Evolutionary conservation across 1,140 invertebrate genomes (phyloP).

Genomic region (Micrasema minimum): DNA sequence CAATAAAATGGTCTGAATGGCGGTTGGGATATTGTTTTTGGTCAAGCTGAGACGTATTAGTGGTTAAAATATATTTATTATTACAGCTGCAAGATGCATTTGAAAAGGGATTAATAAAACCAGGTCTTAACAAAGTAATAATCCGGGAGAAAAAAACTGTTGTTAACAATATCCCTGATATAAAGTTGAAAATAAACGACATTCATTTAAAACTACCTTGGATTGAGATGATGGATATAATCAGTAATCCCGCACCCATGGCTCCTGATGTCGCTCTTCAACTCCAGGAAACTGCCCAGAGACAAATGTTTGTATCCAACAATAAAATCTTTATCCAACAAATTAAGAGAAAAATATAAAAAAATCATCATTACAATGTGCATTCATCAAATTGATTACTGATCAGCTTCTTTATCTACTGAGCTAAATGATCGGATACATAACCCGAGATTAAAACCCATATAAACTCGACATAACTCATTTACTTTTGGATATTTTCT

Average conservation of each 20-base stretch:
- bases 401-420: no score
- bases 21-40: no score
- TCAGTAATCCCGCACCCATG: slow-evolving; percentile 78
- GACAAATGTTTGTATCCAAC: slow-evolving; percentile 69
- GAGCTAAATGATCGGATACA: no score
- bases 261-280: slow-evolving; percentile 84
- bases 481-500: slow-evolving; percentile 47
- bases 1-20: no score
- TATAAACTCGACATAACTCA: no score
- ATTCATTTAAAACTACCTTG: slow-evolving; percentile 81
- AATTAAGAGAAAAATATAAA: no score
- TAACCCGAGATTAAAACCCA: no score
- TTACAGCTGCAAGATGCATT: slow-evolving; percentile 85
- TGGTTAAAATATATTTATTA: not conserved
- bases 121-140: slow-evolving; percentile 80
- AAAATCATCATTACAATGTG: no score
- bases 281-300: slow-evolving; percentile 77
- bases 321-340: no score
- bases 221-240: slow-evolving; percentile 86
- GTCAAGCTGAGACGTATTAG: no score
- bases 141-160: slow-evolving; percentile 68
- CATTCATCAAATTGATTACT: no score
- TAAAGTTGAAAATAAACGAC: slow-evolving; percentile 78
- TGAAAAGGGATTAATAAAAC: slow-evolving; percentile 81
- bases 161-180: slow-evolving; percentile 76